Percentiles rank a stretch among this genome's conserved stretches.
Evolutionary conservation across 2,797 vertebrate genomes (phyloP).

Genomic region (Bovichtus variegatus): DNA sequence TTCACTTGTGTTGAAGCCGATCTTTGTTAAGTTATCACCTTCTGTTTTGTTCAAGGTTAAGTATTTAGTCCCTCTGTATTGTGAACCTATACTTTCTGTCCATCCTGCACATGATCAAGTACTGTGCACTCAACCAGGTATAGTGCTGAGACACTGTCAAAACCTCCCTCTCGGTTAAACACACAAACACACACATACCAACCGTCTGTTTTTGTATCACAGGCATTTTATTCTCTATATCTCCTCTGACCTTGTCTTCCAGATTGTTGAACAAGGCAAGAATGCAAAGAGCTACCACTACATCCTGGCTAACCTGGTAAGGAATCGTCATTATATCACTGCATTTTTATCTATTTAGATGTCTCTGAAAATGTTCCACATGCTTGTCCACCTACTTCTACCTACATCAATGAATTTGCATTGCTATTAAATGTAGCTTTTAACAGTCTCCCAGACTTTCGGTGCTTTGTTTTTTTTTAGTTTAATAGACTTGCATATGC

Average conservation of each 20-base stretch:
- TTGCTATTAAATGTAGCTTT: conserved; percentile 28
- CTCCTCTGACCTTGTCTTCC: conserved; percentile 71
- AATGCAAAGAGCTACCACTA: conserved; percentile 98
- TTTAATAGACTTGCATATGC: conserved; percentile 48
- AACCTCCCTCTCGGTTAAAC: conserved; percentile 9
- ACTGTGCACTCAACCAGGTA: conserved; percentile 27
- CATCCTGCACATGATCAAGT: conserved; percentile 61
- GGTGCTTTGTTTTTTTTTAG: conserved; percentile 43
- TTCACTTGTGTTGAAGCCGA: not conserved
- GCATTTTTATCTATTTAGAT: not conserved
- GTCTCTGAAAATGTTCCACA: not conserved
- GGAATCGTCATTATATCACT: conserved; percentile 49
- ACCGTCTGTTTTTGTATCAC: conserved; percentile 26
- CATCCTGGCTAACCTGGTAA: conserved; percentile 98
- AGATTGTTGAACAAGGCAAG: conserved; percentile 97
- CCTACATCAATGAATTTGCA: conserved; percentile 1
- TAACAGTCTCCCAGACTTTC: conserved; percentile 19
- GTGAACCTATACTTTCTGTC: conserved; percentile 27
- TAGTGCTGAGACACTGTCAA: conserved; percentile 44
- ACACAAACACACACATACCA: not conserved
- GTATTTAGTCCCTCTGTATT: conserved; percentile 12
- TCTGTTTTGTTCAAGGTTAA: not conserved
- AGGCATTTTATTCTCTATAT: conserved; percentile 39
- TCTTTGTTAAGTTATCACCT: not conserved
- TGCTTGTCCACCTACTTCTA: not conserved